A percentile compares a stretch with the other conserved stretches of the same genome.
These are phyloP conservation scores for Protonemura montana DNA, from an alignment of 2,888 invertebrate species.

Conservation along the genomic window DNA sequence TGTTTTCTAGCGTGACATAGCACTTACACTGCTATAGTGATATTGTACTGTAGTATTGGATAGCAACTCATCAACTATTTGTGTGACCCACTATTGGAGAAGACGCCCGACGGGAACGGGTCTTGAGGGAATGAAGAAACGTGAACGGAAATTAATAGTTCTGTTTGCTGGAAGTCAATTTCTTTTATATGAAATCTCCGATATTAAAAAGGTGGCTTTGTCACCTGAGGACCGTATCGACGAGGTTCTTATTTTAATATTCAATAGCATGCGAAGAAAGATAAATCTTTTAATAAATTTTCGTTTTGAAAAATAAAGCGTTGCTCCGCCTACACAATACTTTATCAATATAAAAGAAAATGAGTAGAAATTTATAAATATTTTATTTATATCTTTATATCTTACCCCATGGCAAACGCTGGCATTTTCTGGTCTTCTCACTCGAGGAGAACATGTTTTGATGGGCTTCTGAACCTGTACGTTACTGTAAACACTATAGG, in stretches of 20 bases:
- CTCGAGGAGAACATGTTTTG: too few relatives aligned
- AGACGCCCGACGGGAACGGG: neutral
- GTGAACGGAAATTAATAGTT: neutral
- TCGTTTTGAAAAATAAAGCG: neutral
- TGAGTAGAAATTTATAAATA: neutral
- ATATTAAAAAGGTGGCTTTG: neutral
- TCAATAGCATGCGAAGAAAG: neutral
- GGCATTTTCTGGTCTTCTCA: too few relatives aligned
- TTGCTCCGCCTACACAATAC: neutral
- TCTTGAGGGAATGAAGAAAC: neutral
- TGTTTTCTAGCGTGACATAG: neutral
- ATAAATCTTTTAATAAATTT: conserved; percentile 5
- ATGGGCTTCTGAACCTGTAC: too few relatives aligned
- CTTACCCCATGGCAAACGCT: too few relatives aligned
- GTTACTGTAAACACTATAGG: too few relatives aligned
- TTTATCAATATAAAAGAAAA: neutral
- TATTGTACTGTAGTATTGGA: neutral
- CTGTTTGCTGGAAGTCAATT: neutral
- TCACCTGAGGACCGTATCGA: neutral
- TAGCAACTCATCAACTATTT: neutral
- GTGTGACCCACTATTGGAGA: neutral
- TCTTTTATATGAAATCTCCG: too few relatives aligned
- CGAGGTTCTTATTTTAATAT: neutral
- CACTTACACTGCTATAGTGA: neutral
- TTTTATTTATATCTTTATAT: too few relatives aligned